Base-by-base conservation (phyloP, 2,888 invertebrate species). In the Steinernema hermaphroditum region DNA sequence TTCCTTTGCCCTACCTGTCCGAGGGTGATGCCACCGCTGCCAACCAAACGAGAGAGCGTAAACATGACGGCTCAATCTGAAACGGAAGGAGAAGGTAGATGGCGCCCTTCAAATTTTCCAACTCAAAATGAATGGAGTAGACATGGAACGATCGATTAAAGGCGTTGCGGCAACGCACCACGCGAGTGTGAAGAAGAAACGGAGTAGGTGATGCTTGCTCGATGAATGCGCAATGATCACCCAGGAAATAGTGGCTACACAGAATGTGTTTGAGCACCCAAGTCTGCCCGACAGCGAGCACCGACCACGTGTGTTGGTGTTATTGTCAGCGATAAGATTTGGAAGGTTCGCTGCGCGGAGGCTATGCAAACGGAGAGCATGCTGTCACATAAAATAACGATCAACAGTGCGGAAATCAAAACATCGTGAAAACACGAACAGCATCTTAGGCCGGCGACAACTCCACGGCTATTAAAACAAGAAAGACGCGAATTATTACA, bases 161-260 rank as follows among this genome's bases (percentile, higher is more conserved):
- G 46, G 46, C 46, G 46, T 46, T 46, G 46, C 46, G 46, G 22
- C 6, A 19, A 46, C 46, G 46, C 46, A 46, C 8, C 46, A 19
- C 46, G 16, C 46, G n/a, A 46, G 9, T 8, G 9, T 12, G 50
- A 50, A 24, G 24, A 50, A 19, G n/a, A 12, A 32, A n/a, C 16
- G 62, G 19, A 62, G 62, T 32, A 62, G 12, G 29, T 8, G 32
- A 16, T 62, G 62, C 62, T 32, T 62, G 62, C 62, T 62, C 62
- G 34, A 32, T 62, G 62, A 62, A 62, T 62, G 62, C 62, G 62
- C 62, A 27, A 62, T 62, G 62, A 62, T 62, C 62, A 22, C 50
- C 22, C 24, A 50, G 19, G 12, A 50, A 22, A n/a, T 22, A 50
- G 12, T 6, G 27, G 34, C 62, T 62, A 62, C 62, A 62, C 62